Base-by-base conservation (phyloP, 2,113 vertebrate genomes). In the Onychorhynchus coronatus region DNA sequence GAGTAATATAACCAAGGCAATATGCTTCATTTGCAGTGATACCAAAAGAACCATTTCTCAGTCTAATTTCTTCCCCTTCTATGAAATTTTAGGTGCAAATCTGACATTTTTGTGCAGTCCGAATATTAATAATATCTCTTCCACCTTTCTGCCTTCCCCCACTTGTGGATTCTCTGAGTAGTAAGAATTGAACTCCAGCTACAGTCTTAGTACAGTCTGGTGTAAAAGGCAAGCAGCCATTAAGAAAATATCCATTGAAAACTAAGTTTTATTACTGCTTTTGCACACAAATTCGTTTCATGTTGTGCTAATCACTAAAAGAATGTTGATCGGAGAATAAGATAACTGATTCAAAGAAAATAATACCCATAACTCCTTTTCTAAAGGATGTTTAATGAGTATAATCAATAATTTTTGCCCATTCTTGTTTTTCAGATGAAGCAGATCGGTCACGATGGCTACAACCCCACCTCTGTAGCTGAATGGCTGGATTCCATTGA, bases 401-500 rank as follows among this genome's bases (percentile, higher is more conserved):
- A 46, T 70, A 41, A 71, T 44, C 59, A 52, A n/a, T 67, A 90
- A 89, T 85, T 59, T 83, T 86, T 72, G 27, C 25, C 71, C 41
- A 15, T 96, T 91, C 72, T 95, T 96, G 31, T 37, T 91, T 98
- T 98, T 22, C 97, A 99, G 99, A 99, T 99, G 98, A 98, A 99
- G 91, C 99, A 99, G 25, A 89, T 99, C 0, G 99, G 99, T 63
- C 99, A 99, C 0, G 99, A 99, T 70, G 99, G 99, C 82, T 99
- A 99, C 98, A 99, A 99, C 91, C 99, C 99, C 89, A 98, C 98
- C 21, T 99, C 99, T 49, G 99, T 99, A 94, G 99, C 99, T 7
- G 99, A 99, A 97, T 99, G 99, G 99, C 98, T 99, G 98, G 99
- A 99, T 97, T 99, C 99, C 67, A 95, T 99, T 97, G 99, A 99